Base-by-base conservation (phyloP, 2,113 vertebrate genomes). In the Lasiurus borealis region DNA sequence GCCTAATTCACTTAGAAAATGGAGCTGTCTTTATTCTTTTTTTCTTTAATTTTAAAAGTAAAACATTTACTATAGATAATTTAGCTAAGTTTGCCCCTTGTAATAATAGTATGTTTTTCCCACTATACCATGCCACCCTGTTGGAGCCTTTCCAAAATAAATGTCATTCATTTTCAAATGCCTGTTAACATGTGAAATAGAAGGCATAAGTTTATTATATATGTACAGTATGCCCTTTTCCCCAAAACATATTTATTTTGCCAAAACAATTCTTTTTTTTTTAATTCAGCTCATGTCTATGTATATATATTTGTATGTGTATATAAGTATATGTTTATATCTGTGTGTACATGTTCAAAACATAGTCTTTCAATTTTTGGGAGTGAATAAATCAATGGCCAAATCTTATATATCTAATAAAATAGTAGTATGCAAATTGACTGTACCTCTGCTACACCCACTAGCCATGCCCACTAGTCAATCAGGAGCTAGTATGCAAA, bases 311-410 rank as follows among this genome's bases (percentile, higher is more conserved):
- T 3, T 46, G 25, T 36, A 64, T 46, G 52, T 40, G 12, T 81
- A 7, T 64, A 34, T 31, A 15, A 46, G 3, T 57, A 1, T 72
- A 0, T 62, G 5, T n/a, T 2, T 68, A 12, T 64, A 15, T 75
- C 4, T 36, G 23, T 68, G 5, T 12, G 11, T n/a, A 15, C 2
- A 34, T 66, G 91, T 94, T 78, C 25, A 62, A 94, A 91, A 40
- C 40, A 88, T 31, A 23, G 29, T 69, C 23, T 34, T 90, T 76
- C 59, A 92, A 59, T n/a, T 86, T 89, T 96, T 94, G n/a, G 73
- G 1, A 66, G 8, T 69, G 12, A 88, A 9, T 90, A 80, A 95
- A 48, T 90, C 64, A 93, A 31, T 71, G 11, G 13, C 46, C 54
- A 92, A 73, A 34, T 13, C 5, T 59, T 27, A 89, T 21, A 40